phyloP scores from a whole-genome alignment of 2,113 vertebrate genomes.

The Brevimyrus niger region DNA sequence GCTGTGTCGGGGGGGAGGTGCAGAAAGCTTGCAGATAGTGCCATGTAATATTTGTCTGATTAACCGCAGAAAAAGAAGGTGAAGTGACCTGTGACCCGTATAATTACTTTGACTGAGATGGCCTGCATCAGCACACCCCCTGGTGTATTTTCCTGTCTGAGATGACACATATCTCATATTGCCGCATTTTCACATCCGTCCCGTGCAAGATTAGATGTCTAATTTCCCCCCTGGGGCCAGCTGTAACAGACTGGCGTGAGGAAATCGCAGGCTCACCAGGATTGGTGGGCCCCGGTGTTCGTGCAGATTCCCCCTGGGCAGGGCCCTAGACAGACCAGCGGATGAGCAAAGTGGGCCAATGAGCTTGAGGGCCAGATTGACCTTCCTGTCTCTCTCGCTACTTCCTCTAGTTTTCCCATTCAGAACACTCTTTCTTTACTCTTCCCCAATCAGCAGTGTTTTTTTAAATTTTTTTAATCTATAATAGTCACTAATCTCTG shows the following conservation, averaged over 20 bases:
- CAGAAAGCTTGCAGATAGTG: neutral
- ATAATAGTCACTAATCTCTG: neutral
- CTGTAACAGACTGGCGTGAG: neutral
- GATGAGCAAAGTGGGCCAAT: neutral
- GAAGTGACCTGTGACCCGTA: neutral
- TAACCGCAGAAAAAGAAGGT: neutral
- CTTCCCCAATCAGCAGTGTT: neutral
- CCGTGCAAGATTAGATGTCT: neutral
- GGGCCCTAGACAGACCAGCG: neutral
- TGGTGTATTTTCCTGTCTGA: neutral
- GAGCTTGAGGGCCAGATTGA: constrained; percentile 4
- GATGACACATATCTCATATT: neutral
- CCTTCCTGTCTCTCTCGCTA: neutral
- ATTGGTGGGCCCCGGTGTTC: neutral
- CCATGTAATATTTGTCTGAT: neutral
- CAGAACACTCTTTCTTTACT: neutral
- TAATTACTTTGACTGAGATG: neutral
- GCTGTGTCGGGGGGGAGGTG: neutral
- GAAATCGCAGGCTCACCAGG: neutral
- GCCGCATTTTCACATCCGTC: neutral
- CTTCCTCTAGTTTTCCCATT: neutral
- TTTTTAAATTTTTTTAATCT: neutral
- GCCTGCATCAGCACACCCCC: neutral
- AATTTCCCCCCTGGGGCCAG: neutral
- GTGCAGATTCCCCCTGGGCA: neutral